Percentiles rank a stretch among this genome's conserved stretches.
Conservation (phyloP, 2,888 invertebrate species). For the Bugulina stolonifera region DNA sequence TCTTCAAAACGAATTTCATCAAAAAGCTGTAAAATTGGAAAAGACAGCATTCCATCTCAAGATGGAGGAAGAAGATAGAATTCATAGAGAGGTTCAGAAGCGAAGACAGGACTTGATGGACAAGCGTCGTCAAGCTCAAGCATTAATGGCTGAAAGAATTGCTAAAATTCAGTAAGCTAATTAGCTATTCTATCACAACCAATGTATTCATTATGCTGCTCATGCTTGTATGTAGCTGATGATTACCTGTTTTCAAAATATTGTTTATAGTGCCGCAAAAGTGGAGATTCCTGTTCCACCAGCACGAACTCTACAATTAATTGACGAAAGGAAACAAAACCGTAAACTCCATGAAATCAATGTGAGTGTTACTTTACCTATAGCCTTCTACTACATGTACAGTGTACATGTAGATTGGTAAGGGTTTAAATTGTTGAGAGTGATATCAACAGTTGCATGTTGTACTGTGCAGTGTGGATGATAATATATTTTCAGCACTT, state of each 20-base stretch:
- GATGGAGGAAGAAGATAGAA: slow-evolving; percentile 44
- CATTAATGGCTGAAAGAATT: slow-evolving; percentile 48
- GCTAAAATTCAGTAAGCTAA: slow-evolving; percentile 51
- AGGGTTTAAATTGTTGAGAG: no score
- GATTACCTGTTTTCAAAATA: slow-evolving; percentile 22
- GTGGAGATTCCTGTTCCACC: slow-evolving; percentile 51
- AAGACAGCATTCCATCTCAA: slow-evolving; percentile 45
- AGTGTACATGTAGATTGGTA: no score
- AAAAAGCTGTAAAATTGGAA: slow-evolving; percentile 49
- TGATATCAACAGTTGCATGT: no score
- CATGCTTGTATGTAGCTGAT: neutral
- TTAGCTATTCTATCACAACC: no score
- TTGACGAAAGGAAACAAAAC: slow-evolving; percentile 34
- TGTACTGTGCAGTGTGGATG: no score
- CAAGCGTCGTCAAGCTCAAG: slow-evolving; percentile 39
- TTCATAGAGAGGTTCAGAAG: slow-evolving; percentile 38
- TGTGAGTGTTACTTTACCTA: no score
- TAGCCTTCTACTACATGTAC: no score
- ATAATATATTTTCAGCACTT: no score
- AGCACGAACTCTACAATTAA: slow-evolving; percentile 25
- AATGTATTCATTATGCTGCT: no score
- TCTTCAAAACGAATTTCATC: slow-evolving; percentile 44
- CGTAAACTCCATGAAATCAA: slow-evolving; percentile 37
- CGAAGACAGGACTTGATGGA: slow-evolving; percentile 42
- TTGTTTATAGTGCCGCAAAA: slow-evolving; percentile 44